Evolutionary conservation across 2,888 invertebrate species (phyloP).

Genomic region (Tetranychus piercei): DNA sequence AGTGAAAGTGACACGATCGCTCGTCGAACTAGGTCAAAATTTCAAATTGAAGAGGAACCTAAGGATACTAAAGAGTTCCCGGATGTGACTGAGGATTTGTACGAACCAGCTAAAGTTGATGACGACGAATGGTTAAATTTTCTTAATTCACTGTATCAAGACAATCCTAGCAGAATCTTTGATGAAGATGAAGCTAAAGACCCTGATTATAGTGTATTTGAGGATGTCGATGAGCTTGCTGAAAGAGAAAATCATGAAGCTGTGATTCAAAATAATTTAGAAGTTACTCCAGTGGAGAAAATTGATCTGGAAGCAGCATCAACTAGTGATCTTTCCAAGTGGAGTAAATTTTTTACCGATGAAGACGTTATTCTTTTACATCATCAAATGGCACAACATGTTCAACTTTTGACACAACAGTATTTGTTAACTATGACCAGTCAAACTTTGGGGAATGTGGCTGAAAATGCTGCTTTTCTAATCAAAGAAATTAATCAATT

Average conservation of each 20-base stretch:
- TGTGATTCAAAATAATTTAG: not conserved
- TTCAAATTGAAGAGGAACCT: not conserved
- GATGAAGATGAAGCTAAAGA: conserved; percentile 18
- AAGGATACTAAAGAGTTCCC: not conserved
- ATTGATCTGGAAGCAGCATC: not conserved
- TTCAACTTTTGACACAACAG: conserved; percentile 16
- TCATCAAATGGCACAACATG: conserved; percentile 15
- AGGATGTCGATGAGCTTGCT: conserved; percentile 11
- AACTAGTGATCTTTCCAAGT: not conserved
- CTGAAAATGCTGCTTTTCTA: conserved; percentile 13
- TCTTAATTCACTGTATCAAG: conserved; percentile 15
- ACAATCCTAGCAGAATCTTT: not conserved
- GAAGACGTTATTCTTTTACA: conserved; percentile 8
- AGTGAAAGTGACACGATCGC: not conserved
- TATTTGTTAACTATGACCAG: conserved; percentile 15
- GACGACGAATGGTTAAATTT: conserved; percentile 9
- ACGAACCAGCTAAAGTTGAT: not conserved
- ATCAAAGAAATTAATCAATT: conserved; percentile 11
- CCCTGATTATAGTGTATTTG: conserved; percentile 16
- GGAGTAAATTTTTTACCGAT: conserved; percentile 1
- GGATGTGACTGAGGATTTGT: conserved; percentile 3
- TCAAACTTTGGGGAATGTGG: conserved; percentile 10
- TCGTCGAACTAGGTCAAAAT: conserved; percentile 4
- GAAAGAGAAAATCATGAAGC: not conserved
- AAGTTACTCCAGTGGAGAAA: not conserved